Base-by-base conservation (phyloP, 2,888 invertebrate genomes). In the Serrognathus titanus region DNA sequence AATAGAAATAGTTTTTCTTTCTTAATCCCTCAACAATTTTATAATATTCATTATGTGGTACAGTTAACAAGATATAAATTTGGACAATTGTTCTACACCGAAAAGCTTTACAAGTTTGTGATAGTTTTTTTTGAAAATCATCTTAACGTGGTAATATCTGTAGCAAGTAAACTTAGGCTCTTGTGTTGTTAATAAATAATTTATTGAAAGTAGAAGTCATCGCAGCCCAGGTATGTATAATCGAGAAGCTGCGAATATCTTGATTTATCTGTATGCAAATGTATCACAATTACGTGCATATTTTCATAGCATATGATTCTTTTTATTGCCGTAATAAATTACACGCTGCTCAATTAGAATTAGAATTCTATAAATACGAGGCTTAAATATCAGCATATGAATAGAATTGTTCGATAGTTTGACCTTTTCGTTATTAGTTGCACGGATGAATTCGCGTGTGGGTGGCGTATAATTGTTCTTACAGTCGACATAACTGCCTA, bases 391-490 rank as follows among this genome's bases (percentile, higher is more conserved):
- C 57, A 35, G 35, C 43, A 46, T 38, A 37, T 55, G 39, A 57
- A 50, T 35, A 50, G 35, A 50, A 56, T 49, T 45, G 51, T 55
- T 50, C 46, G 53, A 55, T 52, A 48, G 13, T 56, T 49, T 62
- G 62, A 62, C 59, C 57, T 60, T 62, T 57, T 16, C n/a, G 39
- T 16, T 36, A 53, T 39, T 41, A 38, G 48, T 24, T 50, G 35
- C 48, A 55, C 50, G 58, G 57, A 53, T 55, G 54, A 51, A 55
- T 57, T 58, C 52, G 51, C 41, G 53, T 52, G 60, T 60, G 52
- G 60, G 60, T 41, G 62, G 58, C 46, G 45, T 56, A 45, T 62
- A 57, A 57, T 57, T 60, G 52, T 57, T 53, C 37, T 50, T 46
- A 51, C 53, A 58, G 51, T 51, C 45, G 51, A 51, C 56, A 43